Percentiles rank a stretch among this genome's conserved stretches.
These are phyloP conservation scores for Spodoptera picta DNA, from an alignment of 2,888 invertebrate species.

Conservation along the genomic window DNA sequence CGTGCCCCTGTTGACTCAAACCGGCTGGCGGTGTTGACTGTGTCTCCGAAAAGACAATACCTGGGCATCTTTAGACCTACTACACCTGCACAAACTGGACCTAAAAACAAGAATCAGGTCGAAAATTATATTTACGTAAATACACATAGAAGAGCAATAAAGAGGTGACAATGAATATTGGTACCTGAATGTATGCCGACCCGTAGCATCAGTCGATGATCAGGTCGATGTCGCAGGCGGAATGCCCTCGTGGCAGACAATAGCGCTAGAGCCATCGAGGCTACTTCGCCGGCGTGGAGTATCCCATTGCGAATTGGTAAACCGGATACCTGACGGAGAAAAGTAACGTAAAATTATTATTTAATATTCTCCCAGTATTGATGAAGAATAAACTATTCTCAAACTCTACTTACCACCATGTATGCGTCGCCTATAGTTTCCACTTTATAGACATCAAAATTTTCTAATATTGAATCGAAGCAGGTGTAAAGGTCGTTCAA, in stretches of 20 bases:
- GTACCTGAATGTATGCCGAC: conserved; percentile 97
- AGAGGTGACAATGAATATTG: not conserved
- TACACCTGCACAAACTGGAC: conserved; percentile 97
- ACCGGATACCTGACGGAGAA: conserved; percentile 91
- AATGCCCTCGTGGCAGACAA: conserved; percentile 95
- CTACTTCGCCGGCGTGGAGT: conserved; percentile 97
- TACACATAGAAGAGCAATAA: not conserved
- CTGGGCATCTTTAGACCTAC: conserved; percentile 98
- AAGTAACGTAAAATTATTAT: not conserved
- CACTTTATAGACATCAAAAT: conserved; percentile 98
- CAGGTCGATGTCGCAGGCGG: conserved; percentile 95
- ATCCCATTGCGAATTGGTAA: conserved; percentile 96
- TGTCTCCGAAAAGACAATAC: conserved; percentile 97
- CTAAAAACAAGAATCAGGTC: conserved; percentile 70
- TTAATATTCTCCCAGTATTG: not conserved
- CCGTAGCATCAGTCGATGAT: conserved; percentile 94
- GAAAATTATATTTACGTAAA: too few species aligned
- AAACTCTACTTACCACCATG: conserved; percentile 92
- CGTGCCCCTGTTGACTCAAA: conserved; percentile 95
- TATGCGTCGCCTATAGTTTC: conserved; percentile 97
- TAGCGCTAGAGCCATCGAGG: conserved; percentile 96
- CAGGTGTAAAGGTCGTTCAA: conserved; percentile 98
- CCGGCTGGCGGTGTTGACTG: conserved; percentile 96
- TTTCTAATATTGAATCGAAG: conserved; percentile 97
- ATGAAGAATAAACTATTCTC: not conserved